phyloP scores from a whole-genome alignment of 2,888 invertebrate species.

The Eilema depressum region DNA sequence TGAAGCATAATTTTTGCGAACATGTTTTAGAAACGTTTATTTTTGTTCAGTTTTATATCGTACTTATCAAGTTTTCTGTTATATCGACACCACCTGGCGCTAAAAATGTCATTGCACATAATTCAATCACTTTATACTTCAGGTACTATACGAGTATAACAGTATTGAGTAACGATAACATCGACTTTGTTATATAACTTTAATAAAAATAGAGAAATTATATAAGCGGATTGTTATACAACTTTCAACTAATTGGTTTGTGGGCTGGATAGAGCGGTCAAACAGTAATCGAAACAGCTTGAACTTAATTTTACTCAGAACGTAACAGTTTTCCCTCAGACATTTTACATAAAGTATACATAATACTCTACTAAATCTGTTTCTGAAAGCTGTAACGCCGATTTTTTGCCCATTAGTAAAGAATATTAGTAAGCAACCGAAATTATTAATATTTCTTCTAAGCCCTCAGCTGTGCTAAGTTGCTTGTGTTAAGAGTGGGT shows the following conservation, averaged over 20 bases:
- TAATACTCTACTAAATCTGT: neutral
- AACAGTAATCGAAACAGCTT: constrained; percentile 18
- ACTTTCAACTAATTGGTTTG: constrained; percentile 27
- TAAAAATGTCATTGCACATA: constrained; percentile 21
- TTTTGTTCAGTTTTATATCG: neutral
- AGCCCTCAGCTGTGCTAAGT: too few species aligned
- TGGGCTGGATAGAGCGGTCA: constrained; percentile 12
- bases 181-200: constrained; percentile 29
- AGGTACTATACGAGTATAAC: constrained; percentile 44
- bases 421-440: too few species aligned
- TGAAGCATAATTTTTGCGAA: too few species aligned
- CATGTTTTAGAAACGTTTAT: neutral
- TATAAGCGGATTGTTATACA: constrained; percentile 27
- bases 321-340: constrained; percentile 3
- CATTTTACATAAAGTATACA: neutral
- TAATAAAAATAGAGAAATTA: constrained; percentile 32
- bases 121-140: constrained; percentile 36
- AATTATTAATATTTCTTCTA: too few species aligned
- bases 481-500: too few species aligned
- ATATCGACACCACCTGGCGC: constrained; percentile 16
- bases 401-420: too few species aligned
- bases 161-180: constrained; percentile 26
- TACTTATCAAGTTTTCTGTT: neutral
- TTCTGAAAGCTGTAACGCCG: too few species aligned
- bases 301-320: constrained; percentile 1